Percentiles rank a stretch among this genome's conserved stretches.
phyloP scores from a whole-genome alignment of 1,140 invertebrate species.

The Cotesia glomerata region DNA sequence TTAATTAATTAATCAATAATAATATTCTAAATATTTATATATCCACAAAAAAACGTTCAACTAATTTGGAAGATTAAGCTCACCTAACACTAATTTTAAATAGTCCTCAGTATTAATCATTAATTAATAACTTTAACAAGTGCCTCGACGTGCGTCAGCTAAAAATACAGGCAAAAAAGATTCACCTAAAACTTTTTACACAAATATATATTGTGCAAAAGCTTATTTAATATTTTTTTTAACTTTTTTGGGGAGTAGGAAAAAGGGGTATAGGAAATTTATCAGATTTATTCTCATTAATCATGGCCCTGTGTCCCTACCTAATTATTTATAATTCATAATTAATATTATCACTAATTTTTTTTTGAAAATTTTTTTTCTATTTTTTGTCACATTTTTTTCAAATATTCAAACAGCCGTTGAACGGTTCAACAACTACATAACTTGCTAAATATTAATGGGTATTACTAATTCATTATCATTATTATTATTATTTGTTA shows the following conservation, averaged over 20 bases:
- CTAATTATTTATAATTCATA: slow-evolving; percentile 13
- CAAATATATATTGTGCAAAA: neutral
- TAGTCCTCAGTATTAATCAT: slow-evolving; percentile 22
- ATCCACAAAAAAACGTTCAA: no score
- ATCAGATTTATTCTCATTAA: neutral
- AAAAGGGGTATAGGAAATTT: neutral
- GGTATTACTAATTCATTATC: slow-evolving; percentile 29
- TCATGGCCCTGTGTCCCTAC: slow-evolving; percentile 24
- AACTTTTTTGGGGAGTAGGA: neutral
- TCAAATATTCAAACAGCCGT: slow-evolving; percentile 59
- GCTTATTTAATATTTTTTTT: neutral
- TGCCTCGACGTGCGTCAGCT: slow-evolving; percentile 38
- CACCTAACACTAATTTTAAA: neutral
- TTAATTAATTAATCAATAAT: neutral
- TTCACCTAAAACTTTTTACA: neutral
- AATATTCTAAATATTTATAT: neutral
- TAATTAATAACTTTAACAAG: slow-evolving; percentile 47
- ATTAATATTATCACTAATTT: slow-evolving; percentile 20
- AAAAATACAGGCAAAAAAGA: slow-evolving; percentile 26
- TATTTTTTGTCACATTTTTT: slow-evolving; percentile 37
- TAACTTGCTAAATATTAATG: slow-evolving; percentile 52
- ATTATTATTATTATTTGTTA: slow-evolving; percentile 53
- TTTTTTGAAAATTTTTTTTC: slow-evolving; percentile 37
- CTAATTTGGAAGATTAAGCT: neutral
- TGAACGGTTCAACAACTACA: slow-evolving; percentile 59